Evolutionary conservation across 2,888 invertebrate species (phyloP).

Genomic region (Cactoblastis cactorum): DNA sequence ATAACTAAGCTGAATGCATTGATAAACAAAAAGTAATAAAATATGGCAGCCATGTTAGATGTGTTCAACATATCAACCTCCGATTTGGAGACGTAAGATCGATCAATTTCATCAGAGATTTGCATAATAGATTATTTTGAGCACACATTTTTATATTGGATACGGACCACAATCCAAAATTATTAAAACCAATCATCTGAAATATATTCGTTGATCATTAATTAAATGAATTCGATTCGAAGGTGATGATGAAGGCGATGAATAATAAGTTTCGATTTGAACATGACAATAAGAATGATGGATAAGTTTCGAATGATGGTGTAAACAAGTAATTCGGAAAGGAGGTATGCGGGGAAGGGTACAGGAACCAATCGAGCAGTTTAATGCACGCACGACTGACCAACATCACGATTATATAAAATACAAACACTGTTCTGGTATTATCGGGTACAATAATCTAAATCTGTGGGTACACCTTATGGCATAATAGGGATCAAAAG

Average conservation of each 20-base stretch:
- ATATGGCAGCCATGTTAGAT: constrained; percentile 22
- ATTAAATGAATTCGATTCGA: too few species aligned
- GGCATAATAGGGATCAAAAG: too few species aligned
- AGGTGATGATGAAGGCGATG: too few species aligned
- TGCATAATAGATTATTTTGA: constrained; percentile 45
- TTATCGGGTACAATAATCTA: constrained; percentile 13
- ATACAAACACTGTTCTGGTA: constrained; percentile 42
- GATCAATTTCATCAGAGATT: constrained; percentile 52
- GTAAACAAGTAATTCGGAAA: constrained; percentile 38
- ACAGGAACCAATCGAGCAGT: constrained; percentile 57
- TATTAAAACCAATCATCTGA: not conserved
- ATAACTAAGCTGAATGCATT: constrained; percentile 6
- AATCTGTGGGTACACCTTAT: too few species aligned
- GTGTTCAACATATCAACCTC: constrained; percentile 37
- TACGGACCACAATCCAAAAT: not conserved
- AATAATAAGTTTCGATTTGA: too few species aligned
- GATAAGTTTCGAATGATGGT: constrained; percentile 8
- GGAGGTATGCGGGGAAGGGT: constrained; percentile 29
- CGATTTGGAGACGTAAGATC: constrained; percentile 32
- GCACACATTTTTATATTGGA: constrained; percentile 30
- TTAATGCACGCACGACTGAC: constrained; percentile 68
- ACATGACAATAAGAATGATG: too few species aligned
- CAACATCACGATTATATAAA: constrained; percentile 53
- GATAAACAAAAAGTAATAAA: constrained; percentile 29
- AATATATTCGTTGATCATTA: constrained; percentile 15